A percentile compares a stretch with the other conserved stretches of the same genome.
phyloP scores from a whole-genome alignment of 2,113 vertebrate genomes.

The Terrapene triunguis region DNA sequence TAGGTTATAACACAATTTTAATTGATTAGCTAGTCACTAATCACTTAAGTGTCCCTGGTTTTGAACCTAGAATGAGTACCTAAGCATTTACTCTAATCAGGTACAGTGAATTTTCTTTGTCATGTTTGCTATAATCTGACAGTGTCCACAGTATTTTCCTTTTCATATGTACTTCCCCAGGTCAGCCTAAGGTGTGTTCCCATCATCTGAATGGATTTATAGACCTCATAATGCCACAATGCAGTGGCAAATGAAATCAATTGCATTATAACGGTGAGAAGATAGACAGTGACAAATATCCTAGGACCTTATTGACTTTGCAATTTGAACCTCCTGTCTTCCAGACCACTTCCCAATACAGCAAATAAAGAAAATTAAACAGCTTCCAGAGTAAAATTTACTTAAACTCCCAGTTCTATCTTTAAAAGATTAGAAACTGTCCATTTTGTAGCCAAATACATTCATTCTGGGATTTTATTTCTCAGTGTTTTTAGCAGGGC shows the following conservation, averaged over 20 bases:
- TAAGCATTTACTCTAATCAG: not conserved
- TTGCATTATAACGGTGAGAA: not conserved
- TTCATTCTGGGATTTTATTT: conserved; percentile 32
- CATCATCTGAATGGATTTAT: not conserved
- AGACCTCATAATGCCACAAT: not conserved
- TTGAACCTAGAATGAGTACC: not conserved
- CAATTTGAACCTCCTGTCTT: not conserved
- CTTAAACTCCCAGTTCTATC: not conserved
- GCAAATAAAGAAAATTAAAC: not conserved
- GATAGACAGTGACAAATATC: not conserved
- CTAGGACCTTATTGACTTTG: not conserved
- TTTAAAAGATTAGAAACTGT: conserved; percentile 44
- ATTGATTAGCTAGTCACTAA: not conserved
- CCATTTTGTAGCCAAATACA: not conserved
- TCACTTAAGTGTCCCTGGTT: not conserved
- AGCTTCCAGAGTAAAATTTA: not conserved
- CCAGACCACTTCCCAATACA: not conserved
- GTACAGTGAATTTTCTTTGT: not conserved
- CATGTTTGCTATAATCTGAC: not conserved
- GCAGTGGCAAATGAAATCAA: not conserved
- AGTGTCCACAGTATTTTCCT: not conserved
- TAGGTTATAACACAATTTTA: not conserved
- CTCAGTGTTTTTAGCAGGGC: conserved; percentile 43
- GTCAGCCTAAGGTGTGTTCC: not conserved
- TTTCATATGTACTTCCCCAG: not conserved